Base-by-base conservation (phyloP, 2,888 invertebrate species). In the Clanis bilineata region DNA sequence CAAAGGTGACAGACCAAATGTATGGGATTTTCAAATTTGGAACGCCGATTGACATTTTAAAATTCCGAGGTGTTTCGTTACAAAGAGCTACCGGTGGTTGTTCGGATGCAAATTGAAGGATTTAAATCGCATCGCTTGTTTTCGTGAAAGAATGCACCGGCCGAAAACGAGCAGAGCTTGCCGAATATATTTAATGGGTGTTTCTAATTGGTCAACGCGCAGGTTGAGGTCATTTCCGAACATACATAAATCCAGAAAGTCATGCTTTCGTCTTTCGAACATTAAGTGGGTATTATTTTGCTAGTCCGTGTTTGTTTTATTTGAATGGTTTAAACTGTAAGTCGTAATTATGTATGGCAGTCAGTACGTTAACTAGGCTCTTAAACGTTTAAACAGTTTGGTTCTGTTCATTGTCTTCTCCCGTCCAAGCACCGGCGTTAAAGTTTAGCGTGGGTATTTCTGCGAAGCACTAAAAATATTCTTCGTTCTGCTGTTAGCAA, bases 401-500 rank as follows among this genome's bases (percentile, higher is more conserved):
- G 77, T 80, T 80, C 80, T 80, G 83, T 83, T 82, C 88, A 88
- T 85, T 88, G 86, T 89, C 84, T 84, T 77, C 74, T 72, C 73
- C 73, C 69, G 74, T 76, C 76, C 76, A 72, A 77, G 75, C 73
- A 73, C 76, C 81, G 74, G 76, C 80, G 82, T 84, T 82, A 86
- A 86, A 79, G 79, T 79, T 83, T 80, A 80, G 77, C 76, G 76
- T 78, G 71, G 68, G 73, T 73, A 67, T 66, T 91, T 91, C 91
- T 81, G 74, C 82, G 91, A 91, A 91, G 74, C 71, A 82, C 90
- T 91, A 90, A 90, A 90, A 88, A 90, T 89, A 89, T 74, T 78
- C 75, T 77, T 79, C 80, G 84, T 82, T 74, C 76, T 77, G 7
- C 56, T 23, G 54, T 38, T 59, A 32, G 10, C 25, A 12, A 38